Percentiles rank a stretch among this genome's conserved stretches.
These are phyloP conservation scores for Lumbricus terrestris DNA, from an alignment of 2,888 invertebrate species.

Conservation along the genomic window DNA sequence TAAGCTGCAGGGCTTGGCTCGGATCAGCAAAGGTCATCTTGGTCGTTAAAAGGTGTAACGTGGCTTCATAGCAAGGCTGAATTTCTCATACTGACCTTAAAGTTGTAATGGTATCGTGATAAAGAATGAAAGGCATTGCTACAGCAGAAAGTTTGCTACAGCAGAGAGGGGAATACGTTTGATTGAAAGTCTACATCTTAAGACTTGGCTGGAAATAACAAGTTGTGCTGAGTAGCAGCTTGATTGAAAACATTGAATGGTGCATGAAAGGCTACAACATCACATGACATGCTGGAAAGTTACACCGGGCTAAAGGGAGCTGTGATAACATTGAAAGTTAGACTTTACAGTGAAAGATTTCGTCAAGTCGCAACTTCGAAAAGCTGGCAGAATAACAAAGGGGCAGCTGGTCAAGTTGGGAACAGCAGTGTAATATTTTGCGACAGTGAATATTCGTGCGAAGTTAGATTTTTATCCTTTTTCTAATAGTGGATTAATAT, in stretches of 20 bases:
- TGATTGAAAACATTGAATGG: not conserved
- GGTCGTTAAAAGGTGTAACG: not conserved
- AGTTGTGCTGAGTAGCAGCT: not conserved
- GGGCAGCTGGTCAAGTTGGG: not conserved
- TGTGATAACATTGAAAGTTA: not conserved
- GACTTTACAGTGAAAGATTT: not conserved
- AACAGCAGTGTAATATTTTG: not conserved
- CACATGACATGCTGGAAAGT: not conserved
- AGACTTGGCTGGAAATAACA: not conserved
- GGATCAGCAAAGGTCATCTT: not conserved
- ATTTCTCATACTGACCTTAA: not conserved
- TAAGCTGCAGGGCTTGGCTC: not conserved
- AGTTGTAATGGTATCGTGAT: not conserved
- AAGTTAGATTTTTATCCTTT: not conserved
- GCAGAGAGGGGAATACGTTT: not conserved
- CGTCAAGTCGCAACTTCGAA: not conserved
- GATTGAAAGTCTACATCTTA: not conserved
- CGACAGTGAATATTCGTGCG: not conserved
- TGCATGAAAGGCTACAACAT: not conserved
- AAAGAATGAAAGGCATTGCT: not conserved
- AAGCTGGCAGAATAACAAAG: too few species aligned
- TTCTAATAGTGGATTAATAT: not conserved
- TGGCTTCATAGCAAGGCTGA: not conserved
- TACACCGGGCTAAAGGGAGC: not conserved
- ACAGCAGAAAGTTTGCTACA: not conserved